Base-by-base conservation (phyloP, 2,797 vertebrate species). In the Myioborus miniatus region DNA sequence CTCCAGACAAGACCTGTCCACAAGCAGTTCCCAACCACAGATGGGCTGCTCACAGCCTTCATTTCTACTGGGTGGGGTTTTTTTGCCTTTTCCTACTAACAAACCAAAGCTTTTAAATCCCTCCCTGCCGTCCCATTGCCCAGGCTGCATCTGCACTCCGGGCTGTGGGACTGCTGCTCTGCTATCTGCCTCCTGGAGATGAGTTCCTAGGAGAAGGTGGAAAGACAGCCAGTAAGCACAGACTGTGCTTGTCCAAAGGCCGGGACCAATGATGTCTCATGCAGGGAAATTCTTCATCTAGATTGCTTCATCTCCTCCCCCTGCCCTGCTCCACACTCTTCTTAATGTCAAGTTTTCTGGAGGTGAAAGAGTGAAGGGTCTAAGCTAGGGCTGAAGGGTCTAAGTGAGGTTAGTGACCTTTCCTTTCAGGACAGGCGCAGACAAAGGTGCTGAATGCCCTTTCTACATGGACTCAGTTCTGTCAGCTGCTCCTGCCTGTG, bases 1-100 rank as follows among this genome's bases (percentile, higher is more conserved):
- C 16, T 43, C 43, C 56, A 64, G 30, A 46, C 26, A 37, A 34
- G 49, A 34, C 21, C 68, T 20, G 3, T 58, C n/a, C 4, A 3
- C 6, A 15, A 32, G 32, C 11, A 2, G 18, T 47, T 23, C 41
- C 52, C 3, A 1, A 27, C 43, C 47, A 36, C 2, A 2, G 27
- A 44, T 29, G 37, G 22, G 29, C 20, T 0, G 1, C 17, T 69
- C 24, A 10, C 8, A 16, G 30, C 34, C 32, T 27, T 74, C 1
- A 1, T 50, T 89, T 69, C 69, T 30, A 36, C 46, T 87, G 30
- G 27, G 5, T 52, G 4, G 12, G 15, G 9, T 55, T 43, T 68
- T 47, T 27, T 58, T 34, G 15, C 18, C 12, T 77, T 74, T 29
- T 65, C 82, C 43, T 39, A 26, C 11, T 62, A 43, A 44, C 30